Conservation (phyloP, 2,797 vertebrate species). For the Chaetophractus vellerosus region DNA sequence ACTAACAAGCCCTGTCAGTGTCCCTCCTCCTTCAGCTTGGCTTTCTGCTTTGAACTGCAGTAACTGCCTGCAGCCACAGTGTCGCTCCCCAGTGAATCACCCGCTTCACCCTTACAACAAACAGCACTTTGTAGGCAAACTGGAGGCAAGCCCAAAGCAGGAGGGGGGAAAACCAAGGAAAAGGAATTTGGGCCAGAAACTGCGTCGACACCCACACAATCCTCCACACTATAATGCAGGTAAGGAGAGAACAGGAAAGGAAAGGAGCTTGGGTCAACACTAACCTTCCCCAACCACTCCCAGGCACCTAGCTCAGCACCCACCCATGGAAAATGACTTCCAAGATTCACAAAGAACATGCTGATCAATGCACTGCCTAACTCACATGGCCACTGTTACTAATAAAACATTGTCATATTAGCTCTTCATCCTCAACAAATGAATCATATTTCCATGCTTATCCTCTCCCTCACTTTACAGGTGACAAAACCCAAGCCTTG, state of each 20-base stretch:
- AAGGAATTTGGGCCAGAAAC: slow-evolving; percentile 74
- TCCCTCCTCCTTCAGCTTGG: slow-evolving; percentile 75
- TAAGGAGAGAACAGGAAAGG: slow-evolving; percentile 59
- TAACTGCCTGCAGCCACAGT: slow-evolving; percentile 80
- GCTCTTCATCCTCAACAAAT: not conserved
- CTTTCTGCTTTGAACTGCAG: slow-evolving; percentile 79
- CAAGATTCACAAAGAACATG: not conserved
- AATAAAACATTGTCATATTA: not conserved
- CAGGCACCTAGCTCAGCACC: not conserved
- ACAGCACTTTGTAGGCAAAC: slow-evolving; percentile 83
- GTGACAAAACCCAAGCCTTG: not conserved
- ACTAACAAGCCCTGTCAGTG: slow-evolving; percentile 67
- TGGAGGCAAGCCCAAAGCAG: slow-evolving; percentile 83
- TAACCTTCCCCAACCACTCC: not conserved
- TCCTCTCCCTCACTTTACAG: not conserved
- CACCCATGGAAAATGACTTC: not conserved
- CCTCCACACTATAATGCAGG: slow-evolving; percentile 59
- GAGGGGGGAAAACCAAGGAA: slow-evolving; percentile 69
- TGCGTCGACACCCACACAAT: slow-evolving; percentile 52
- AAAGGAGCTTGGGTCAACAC: not conserved
- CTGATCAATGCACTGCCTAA: not conserved
- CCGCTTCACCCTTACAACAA: slow-evolving; percentile 83
- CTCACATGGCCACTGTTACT: not conserved
- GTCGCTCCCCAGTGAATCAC: slow-evolving; percentile 79
- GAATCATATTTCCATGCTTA: not conserved